A percentile compares a stretch with the other conserved stretches of the same genome.
Conservation (phyloP, 2,113 vertebrate species). For the Platysteira castanea region DNA sequence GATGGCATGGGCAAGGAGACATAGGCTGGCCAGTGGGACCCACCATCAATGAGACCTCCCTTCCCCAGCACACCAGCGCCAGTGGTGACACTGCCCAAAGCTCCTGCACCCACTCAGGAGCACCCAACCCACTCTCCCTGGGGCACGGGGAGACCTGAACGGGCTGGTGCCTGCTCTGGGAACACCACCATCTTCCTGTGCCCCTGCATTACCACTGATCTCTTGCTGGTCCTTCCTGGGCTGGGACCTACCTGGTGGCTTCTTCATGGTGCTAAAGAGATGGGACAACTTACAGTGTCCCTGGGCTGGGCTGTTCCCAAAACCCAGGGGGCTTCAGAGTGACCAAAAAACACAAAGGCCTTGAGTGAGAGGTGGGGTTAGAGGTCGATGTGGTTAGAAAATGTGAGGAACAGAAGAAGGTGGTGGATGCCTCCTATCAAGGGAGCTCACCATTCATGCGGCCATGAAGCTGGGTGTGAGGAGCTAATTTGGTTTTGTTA, state of each 20-base stretch:
- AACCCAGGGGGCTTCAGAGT: background rate
- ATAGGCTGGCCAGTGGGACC: background rate
- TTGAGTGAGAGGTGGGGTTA: background rate
- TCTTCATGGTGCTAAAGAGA: background rate
- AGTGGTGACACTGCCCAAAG: background rate
- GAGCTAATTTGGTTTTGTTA: background rate
- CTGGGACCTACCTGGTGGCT: background rate
- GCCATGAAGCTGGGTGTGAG: background rate
- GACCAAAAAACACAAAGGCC: background rate
- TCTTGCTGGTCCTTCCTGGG: background rate
- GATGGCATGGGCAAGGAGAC: background rate
- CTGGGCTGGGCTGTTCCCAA: background rate
- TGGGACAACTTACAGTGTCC: rapidly evolving
- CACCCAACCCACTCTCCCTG: background rate
- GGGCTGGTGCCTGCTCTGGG: too few species aligned
- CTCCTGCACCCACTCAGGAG: rapidly evolving
- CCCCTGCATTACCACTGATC: background rate
- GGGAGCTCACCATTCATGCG: background rate
- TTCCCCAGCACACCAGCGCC: background rate
- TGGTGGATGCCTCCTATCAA: background rate
- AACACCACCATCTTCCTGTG: background rate
- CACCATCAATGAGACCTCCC: background rate
- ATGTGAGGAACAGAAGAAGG: background rate
- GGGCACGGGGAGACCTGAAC: background rate
- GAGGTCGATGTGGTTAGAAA: background rate